These are phyloP conservation scores for Euwallacea fornicatus DNA, from an alignment of 1,140 invertebrate genomes.

Conservation along the genomic window DNA sequence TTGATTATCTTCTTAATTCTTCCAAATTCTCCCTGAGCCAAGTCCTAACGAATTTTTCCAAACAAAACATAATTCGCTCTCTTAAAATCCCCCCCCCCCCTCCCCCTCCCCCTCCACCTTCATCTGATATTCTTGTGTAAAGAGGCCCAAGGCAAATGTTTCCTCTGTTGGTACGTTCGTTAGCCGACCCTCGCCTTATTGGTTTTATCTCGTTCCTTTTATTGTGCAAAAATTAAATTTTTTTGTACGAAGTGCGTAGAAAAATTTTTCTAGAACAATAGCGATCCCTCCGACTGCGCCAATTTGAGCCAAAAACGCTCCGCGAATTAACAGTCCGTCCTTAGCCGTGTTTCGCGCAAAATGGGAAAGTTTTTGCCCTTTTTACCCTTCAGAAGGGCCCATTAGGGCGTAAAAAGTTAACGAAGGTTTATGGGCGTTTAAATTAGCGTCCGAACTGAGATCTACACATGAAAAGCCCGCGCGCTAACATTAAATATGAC, in stretches of 20 bases:
- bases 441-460: constrained; percentile 13
- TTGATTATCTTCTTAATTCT: no score
- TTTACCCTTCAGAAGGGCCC: not conserved
- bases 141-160: constrained; percentile 19
- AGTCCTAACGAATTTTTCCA: no score
- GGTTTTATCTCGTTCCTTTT: constrained; percentile 9
- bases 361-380: constrained; percentile 3
- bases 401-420: constrained; percentile 13
- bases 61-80: no score
- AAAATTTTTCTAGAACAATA: no score
- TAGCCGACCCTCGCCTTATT: constrained; percentile 8
- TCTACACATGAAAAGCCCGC: constrained; percentile 7
- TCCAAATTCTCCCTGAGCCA: no score
- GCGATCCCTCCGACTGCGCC: not conserved
- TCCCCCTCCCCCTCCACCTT: not conserved
- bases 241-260: no score
- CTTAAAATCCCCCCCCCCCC: no score
- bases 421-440: constrained; percentile 18
- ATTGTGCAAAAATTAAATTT: not conserved
- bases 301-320: not conserved
- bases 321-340: no score
- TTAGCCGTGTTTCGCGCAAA: not conserved
- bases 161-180: constrained; percentile 10
- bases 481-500: constrained; percentile 12
- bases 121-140: constrained; percentile 11